A percentile compares a stretch with the other conserved stretches of the same genome.
These are phyloP conservation scores for Archilochus colubris DNA, from an alignment of 2,113 vertebrate species.

Conservation along the genomic window DNA sequence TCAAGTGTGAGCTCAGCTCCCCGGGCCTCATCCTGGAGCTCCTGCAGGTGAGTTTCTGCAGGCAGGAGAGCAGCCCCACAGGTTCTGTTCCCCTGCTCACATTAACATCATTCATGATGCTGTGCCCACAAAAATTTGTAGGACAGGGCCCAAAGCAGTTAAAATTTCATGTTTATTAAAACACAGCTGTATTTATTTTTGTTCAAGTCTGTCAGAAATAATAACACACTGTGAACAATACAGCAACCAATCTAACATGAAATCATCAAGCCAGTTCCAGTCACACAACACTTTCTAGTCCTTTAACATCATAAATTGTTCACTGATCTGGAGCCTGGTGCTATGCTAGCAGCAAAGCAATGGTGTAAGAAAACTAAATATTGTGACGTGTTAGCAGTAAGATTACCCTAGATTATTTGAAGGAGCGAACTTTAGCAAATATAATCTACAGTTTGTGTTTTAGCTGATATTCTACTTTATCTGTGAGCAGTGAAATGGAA, in stretches of 20 bases:
- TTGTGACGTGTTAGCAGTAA: not conserved
- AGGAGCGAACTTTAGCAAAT: not conserved
- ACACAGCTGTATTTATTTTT: not conserved
- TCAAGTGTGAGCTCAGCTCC: not conserved
- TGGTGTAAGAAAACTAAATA: not conserved
- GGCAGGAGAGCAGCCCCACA: fast-evolving
- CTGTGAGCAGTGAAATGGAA: not conserved
- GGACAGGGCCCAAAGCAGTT: not conserved
- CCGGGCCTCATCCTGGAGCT: not conserved
- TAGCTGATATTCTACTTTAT: not conserved
- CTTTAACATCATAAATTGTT: not conserved
- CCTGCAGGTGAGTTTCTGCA: not conserved
- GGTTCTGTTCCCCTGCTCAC: not conserved
- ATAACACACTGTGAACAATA: not conserved
- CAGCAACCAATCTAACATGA: not conserved
- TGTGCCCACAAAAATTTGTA: not conserved
- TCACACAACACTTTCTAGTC: not conserved
- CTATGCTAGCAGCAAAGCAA: not conserved
- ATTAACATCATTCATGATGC: not conserved
- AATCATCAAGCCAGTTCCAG: not conserved
- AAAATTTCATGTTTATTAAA: not conserved
- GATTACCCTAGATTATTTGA: not conserved
- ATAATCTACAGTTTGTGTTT: not conserved
- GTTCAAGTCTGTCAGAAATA: not conserved
- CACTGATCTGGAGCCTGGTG: not conserved